A percentile compares a stretch with the other conserved stretches of the same genome.
Evolutionary conservation across 2,888 invertebrate species (phyloP).

Genomic region (Heteropelma amictum): DNA sequence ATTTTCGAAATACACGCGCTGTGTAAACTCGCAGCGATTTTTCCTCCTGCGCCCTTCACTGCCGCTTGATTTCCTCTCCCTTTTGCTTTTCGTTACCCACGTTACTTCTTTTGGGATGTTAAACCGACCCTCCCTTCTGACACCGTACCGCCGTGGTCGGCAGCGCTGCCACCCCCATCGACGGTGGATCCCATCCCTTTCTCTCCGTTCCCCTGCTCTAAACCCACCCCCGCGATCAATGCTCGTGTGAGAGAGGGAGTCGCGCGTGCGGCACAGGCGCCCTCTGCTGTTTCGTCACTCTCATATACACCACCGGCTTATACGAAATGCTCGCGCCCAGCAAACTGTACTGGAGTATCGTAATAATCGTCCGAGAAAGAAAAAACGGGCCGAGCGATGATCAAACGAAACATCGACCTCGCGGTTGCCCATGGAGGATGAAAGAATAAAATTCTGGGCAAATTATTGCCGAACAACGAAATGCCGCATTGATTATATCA

Average conservation of each 20-base stretch:
- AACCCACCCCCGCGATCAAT: conserved; percentile 74
- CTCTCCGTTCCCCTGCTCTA: conserved; percentile 55
- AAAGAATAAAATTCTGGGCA: background rate
- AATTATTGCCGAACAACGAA: too few species aligned
- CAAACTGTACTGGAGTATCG: conserved; percentile 14
- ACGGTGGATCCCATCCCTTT: conserved; percentile 54
- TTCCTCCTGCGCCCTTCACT: background rate
- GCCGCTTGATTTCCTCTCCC: background rate
- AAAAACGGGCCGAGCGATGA: conserved; percentile 22
- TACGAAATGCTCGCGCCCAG: conserved; percentile 48
- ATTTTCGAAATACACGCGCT: too few species aligned
- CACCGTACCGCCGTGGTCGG: conserved; percentile 39
- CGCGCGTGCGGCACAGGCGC: conserved; percentile 71
- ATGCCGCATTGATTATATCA: background rate
- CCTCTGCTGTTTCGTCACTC: conserved; percentile 64
- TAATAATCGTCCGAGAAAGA: conserved; percentile 32
- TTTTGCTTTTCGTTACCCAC: background rate
- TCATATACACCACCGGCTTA: conserved; percentile 48
- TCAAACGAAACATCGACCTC: background rate
- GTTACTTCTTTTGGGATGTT: conserved; percentile 52
- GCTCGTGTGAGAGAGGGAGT: conserved; percentile 72
- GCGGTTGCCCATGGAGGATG: background rate
- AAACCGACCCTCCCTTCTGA: conserved; percentile 40
- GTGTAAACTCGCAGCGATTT: too few species aligned
- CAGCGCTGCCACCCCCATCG: conserved; percentile 44